Conservation (phyloP, 64 coral and sea anemone species). For the Exaiptasia diaphana region DNA sequence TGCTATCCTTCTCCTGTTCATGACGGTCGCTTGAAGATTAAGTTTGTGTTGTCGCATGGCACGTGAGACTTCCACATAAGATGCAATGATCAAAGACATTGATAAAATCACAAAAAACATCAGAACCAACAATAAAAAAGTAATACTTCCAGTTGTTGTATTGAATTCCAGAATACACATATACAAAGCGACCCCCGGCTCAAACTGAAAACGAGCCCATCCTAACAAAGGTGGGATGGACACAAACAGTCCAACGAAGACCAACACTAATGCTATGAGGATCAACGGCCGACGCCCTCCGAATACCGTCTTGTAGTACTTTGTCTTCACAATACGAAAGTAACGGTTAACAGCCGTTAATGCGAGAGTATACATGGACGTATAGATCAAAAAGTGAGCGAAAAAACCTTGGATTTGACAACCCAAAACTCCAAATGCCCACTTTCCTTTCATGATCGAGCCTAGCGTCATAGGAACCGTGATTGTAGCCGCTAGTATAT, state of each 20-base stretch:
- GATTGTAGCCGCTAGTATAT: conserved; percentile 31
- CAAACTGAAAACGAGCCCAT: conserved; percentile 19
- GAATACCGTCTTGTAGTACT: conserved; percentile 49
- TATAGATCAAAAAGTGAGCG: conserved; percentile 50
- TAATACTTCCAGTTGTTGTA: not conserved
- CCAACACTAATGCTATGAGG: not conserved
- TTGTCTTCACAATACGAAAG: conserved; percentile 63
- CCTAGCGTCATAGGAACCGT: conserved; percentile 35
- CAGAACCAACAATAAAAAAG: conserved; percentile 2
- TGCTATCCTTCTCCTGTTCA: not conserved
- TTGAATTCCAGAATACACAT: conserved; percentile 27
- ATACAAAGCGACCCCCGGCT: not conserved
- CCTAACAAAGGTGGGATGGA: not conserved
- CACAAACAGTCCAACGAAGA: not conserved
- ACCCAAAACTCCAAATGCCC: conserved; percentile 36
- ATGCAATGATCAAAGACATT: not conserved
- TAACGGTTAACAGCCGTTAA: conserved; percentile 70
- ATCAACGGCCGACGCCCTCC: not conserved
- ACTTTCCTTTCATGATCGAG: conserved; percentile 42
- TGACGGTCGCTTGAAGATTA: not conserved
- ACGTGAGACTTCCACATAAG: conserved; percentile 6
- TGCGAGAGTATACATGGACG: conserved; percentile 53
- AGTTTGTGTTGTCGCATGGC: conserved; percentile 15
- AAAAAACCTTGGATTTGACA: conserved; percentile 57
- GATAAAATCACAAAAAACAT: not conserved